Evolutionary conservation across 2,113 vertebrate species (phyloP), one percentile per base, ranked within the genome.

Genomic region (Capra hircus): DNA sequence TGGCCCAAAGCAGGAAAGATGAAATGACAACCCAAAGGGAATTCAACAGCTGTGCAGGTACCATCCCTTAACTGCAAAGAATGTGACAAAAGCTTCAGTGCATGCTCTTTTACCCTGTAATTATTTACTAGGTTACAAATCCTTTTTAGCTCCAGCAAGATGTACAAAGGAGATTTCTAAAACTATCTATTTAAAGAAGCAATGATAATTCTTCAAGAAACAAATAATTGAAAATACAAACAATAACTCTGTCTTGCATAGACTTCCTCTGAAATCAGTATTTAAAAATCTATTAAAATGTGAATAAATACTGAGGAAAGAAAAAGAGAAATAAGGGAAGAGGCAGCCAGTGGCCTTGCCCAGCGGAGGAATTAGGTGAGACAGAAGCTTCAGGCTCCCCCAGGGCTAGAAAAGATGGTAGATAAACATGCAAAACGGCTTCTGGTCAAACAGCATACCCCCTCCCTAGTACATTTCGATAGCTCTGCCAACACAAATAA

Each of bases 351-450:
- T 84, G 80, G 94, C 93, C 74, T 48, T 78, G 71, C 33, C 50
- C 40, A 59, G 10, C 21, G 78, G 3, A 67, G 48, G n/a, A 94
- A 43, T 82, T 62, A 33, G 12, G 19, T 7, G 21, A 48, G 14
- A 23, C 62, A 77, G 64, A 88, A 53, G 48, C 57, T 59, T 77
- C 19, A 74, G 64, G n/a, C 27, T 89, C 87, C 86, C 84, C 11
- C 12, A 53, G 80, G 52, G 64, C 81, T 53, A 64, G 23, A 78
- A 95, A 28, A 92, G 23, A 80, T 74, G 90, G 81, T 82, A 83
- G 64, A 95, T 62, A 97, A 96, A 84, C 71, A 89, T 92, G 91
- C 71, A 95, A 87, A 97, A 55, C 0, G 3, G 62, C 59, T 90
- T 96, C 93, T 43, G 67, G 88, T 93, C 88, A 50, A 64, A 96